Evolutionary conservation across 92 coral and sea anemone species (phyloP).

Genomic region (Epizoanthus stellaris): DNA sequence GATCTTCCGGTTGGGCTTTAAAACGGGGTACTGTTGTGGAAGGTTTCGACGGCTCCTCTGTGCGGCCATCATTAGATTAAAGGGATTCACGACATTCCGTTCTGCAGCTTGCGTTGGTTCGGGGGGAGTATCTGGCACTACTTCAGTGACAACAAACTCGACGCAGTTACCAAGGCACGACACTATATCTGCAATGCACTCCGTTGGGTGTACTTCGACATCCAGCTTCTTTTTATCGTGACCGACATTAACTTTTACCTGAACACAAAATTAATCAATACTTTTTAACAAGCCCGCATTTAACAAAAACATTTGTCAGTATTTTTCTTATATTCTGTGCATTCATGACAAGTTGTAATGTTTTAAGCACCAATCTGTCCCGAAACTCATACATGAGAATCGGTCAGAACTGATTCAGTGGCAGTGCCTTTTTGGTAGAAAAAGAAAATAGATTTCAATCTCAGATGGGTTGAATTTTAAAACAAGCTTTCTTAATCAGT

Average conservation of each 20-base stretch:
- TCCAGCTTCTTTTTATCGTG: conserved; percentile 20
- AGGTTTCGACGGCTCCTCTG: conserved; percentile 39
- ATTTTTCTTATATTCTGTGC: background rate
- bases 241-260: conserved; percentile 42
- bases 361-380: conserved; percentile 9
- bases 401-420: background rate
- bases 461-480: conserved; percentile 1
- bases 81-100: background rate
- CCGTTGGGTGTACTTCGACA: conserved; percentile 34
- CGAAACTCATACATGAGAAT: background rate
- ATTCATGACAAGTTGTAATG: conserved; percentile 6
- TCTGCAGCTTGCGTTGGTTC: conserved; percentile 11
- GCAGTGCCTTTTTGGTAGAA: conserved; percentile 21
- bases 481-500: background rate
- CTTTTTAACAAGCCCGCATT: background rate
- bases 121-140: background rate
- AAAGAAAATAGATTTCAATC: conserved; percentile 14
- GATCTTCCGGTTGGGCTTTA: conserved; percentile 43
- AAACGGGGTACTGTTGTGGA: conserved; percentile 42
- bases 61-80: conserved; percentile 53
- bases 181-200: conserved; percentile 26
- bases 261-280: background rate
- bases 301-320: background rate
- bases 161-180: conserved; percentile 38
- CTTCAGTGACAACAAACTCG: conserved; percentile 25